Evolutionary conservation across 2,888 invertebrate genomes (phyloP).

Genomic region (Cynaeus angustus): DNA sequence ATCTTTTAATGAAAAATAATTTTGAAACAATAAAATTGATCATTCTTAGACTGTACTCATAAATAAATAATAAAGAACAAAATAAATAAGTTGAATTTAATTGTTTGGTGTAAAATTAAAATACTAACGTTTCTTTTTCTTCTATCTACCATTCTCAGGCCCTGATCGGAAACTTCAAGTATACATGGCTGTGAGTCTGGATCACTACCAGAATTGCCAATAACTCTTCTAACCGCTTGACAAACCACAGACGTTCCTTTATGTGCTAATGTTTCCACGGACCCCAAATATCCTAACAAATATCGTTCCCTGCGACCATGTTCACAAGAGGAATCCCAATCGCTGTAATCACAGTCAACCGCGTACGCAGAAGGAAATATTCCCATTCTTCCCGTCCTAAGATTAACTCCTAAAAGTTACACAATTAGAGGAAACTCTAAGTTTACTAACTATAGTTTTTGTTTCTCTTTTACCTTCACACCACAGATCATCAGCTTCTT

Average conservation of each 20-base stretch:
- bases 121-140: slow-evolving; percentile 81
- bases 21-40: too few relatives aligned
- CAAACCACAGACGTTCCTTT: slow-evolving; percentile 98
- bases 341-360: slow-evolving; percentile 96
- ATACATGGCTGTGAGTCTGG: slow-evolving; percentile 89
- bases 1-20: too few relatives aligned
- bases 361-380: slow-evolving; percentile 98
- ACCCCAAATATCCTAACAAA: slow-evolving; percentile 94
- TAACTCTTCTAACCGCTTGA: slow-evolving; percentile 91
- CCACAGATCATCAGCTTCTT: slow-evolving; percentile 98
- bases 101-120: background rate
- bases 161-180: slow-evolving; percentile 96
- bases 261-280: slow-evolving; percentile 95
- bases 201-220: slow-evolving; percentile 79
- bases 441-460: too few relatives aligned
- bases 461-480: slow-evolving; percentile 85
- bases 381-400: slow-evolving; percentile 91
- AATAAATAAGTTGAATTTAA: too few relatives aligned
- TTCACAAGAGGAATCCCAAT: slow-evolving; percentile 91
- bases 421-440: background rate
- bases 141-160: slow-evolving; percentile 95
- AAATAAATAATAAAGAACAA: too few relatives aligned
- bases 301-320: slow-evolving; percentile 91
- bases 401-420: slow-evolving; percentile 86
- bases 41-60: too few relatives aligned